Evolutionary conservation across 2,113 vertebrate genomes (phyloP).

Genomic region (Cryptotis parvus): DNA sequence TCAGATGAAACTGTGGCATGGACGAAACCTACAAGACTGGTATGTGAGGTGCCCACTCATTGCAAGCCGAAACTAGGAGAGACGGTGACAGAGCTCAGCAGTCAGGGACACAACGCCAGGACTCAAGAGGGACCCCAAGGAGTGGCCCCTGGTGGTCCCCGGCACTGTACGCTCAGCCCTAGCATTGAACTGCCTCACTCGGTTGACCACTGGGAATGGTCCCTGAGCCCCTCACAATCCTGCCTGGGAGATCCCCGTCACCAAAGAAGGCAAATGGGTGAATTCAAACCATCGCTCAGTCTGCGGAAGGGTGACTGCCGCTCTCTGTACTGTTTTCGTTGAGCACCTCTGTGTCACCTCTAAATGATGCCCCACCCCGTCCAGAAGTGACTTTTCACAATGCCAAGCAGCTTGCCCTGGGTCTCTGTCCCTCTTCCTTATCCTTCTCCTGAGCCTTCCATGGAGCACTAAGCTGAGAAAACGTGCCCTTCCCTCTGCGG

Average conservation of each 20-base stretch:
- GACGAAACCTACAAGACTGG: too few relatives aligned
- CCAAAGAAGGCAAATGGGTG: not conserved
- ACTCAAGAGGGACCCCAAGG: too few relatives aligned
- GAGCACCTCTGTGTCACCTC: not conserved
- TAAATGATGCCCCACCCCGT: not conserved
- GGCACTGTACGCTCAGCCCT: too few relatives aligned
- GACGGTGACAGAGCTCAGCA: not conserved
- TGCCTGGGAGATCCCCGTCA: too few relatives aligned
- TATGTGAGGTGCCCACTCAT: too few relatives aligned
- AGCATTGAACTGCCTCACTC: too few relatives aligned
- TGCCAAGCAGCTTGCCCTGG: not conserved
- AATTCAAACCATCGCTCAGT: not conserved
- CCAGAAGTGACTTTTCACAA: conserved; percentile 10
- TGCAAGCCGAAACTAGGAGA: too few relatives aligned
- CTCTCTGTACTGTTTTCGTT: not conserved
- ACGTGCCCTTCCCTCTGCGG: not conserved
- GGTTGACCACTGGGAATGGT: too few relatives aligned
- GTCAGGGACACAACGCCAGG: not conserved
- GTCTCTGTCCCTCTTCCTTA: not conserved
- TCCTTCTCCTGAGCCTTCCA: not conserved
- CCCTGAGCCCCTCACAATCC: too few relatives aligned
- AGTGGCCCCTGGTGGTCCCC: too few relatives aligned
- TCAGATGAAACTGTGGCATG: too few relatives aligned
- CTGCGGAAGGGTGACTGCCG: accelerated
- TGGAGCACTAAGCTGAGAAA: not conserved